Base-by-base conservation (phyloP, 2,113 vertebrate genomes). In the Rhegmatorhina hoffmannsi region DNA sequence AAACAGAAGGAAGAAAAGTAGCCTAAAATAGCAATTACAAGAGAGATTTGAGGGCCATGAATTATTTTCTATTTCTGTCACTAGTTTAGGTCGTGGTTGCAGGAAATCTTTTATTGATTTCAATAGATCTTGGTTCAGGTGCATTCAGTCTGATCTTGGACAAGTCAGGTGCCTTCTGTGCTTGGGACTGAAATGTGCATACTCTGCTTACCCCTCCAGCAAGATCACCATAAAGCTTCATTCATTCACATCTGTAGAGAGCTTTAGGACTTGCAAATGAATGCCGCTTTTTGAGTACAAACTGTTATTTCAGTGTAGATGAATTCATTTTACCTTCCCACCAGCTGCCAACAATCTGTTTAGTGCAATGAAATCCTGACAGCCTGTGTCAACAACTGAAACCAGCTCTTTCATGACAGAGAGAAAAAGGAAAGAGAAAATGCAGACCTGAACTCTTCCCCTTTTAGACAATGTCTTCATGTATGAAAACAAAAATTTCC, bases 1-100 rank as follows among this genome's bases (percentile, higher is more conserved):
- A 85, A 95, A 89, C 70, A 87, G 89, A 91, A 95, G 91, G 81
- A 79, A 94, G 62, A 56, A 87, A 95, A 91, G 95, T 97, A 94
- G 89, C 55, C 68, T 95, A 94, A 94, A 92, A 94, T 63, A 96
- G 87, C 78, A 85, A 91, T 95, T 86, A 80, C 36, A 88, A 82
- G 38, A 87, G 49, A 74, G 55, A 44, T 90, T 85, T 94, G 74
- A 91, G 70, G 34, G 43, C 79, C 84, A 67, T 80, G 55, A 80
- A 79, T 95, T 91, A 62, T 80, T 77, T 91, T 87, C 46, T 70
- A 3, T 74, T 87, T 83, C 72, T 95, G 69, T 72, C 76, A 50
- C 70, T 84, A 64, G 44, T 72, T 94, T 75, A 70, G 34, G 44
- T 67, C 63, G 86, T 52, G 13, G 46, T 77, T 33, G 8, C 34